Conservation (phyloP, 1,140 invertebrate species). For the Atopsyche davidsoni region DNA sequence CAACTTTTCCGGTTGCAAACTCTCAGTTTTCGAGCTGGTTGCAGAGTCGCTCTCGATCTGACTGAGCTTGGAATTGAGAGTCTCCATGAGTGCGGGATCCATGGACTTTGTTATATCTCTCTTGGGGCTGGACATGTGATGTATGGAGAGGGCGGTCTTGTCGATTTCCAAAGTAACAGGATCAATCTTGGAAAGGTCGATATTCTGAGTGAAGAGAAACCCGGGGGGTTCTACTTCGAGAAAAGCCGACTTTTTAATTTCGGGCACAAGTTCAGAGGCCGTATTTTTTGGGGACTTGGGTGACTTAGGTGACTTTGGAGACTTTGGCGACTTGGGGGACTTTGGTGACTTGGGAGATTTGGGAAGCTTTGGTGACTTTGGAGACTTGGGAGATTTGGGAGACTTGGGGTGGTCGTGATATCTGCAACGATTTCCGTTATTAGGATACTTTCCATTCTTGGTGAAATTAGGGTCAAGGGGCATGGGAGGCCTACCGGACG, state of each 20-base stretch:
- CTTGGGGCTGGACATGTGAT: conserved; percentile 58
- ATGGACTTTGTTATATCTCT: conserved; percentile 59
- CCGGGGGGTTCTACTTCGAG: conserved; percentile 47
- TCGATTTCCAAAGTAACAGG: conserved; percentile 61
- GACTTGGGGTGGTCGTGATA: conserved; percentile 53
- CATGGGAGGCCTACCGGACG: conserved; percentile 38
- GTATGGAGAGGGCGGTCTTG: conserved; percentile 53
- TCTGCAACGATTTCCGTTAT: conserved; percentile 43
- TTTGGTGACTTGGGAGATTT: conserved; percentile 55
- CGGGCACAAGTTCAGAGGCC: conserved; percentile 35
- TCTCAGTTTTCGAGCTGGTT: conserved; percentile 61
- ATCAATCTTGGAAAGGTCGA: conserved; percentile 63
- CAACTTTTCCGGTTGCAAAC: conserved; percentile 53
- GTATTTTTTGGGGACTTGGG: conserved; percentile 54
- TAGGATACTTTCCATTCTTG: conserved; percentile 42
- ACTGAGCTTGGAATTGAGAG: conserved; percentile 63
- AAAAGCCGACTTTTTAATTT: conserved; percentile 43
- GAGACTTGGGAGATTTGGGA: conserved; percentile 50
- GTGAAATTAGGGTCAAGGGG: conserved; percentile 40
- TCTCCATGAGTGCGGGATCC: conserved; percentile 58
- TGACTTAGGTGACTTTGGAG: conserved; percentile 52
- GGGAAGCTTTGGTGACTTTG: conserved; percentile 50
- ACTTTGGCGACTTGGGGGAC: conserved; percentile 50
- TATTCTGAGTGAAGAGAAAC: conserved; percentile 65
- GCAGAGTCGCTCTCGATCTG: conserved; percentile 66